phyloP scores from a whole-genome alignment of 2,113 vertebrate genomes.

The Lasiurus cinereus region DNA sequence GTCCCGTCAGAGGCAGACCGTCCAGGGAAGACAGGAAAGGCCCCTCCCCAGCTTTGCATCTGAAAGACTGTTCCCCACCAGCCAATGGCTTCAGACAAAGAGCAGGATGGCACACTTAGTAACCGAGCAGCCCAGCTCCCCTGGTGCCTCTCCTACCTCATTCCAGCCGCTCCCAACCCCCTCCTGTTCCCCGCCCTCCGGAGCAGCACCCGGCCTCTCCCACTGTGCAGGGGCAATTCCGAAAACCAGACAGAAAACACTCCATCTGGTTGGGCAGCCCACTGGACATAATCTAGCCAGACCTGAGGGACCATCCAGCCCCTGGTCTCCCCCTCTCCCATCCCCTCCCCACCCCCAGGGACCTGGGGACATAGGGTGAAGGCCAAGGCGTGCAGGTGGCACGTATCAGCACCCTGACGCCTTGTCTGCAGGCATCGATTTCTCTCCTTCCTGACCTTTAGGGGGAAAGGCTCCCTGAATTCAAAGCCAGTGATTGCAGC shows the following conservation, averaged over 20 bases:
- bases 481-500: not conserved
- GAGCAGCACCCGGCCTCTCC: not conserved
- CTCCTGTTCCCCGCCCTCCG: not conserved
- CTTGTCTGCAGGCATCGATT: constrained; percentile 61
- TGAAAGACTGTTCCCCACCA: not conserved
- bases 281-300: not conserved
- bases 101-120: not conserved
- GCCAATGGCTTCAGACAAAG: constrained; percentile 10
- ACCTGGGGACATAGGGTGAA: constrained; percentile 28
- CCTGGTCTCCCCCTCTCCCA: not conserved
- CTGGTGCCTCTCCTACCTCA: not conserved
- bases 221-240: not conserved
- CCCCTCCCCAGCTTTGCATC: not conserved
- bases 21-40: not conserved
- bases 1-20: not conserved
- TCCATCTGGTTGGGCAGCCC: not conserved
- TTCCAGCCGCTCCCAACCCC: not conserved
- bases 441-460: constrained; percentile 68
- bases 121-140: not conserved
- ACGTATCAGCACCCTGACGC: constrained; percentile 40
- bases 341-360: not conserved
- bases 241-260: constrained; percentile 48
- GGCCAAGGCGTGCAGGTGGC: not conserved
- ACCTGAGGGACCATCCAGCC: constrained; percentile 5
- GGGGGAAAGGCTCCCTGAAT: constrained; percentile 34